phyloP scores from a whole-genome alignment of 2,797 vertebrate species.

The Diplodus sargus region DNA sequence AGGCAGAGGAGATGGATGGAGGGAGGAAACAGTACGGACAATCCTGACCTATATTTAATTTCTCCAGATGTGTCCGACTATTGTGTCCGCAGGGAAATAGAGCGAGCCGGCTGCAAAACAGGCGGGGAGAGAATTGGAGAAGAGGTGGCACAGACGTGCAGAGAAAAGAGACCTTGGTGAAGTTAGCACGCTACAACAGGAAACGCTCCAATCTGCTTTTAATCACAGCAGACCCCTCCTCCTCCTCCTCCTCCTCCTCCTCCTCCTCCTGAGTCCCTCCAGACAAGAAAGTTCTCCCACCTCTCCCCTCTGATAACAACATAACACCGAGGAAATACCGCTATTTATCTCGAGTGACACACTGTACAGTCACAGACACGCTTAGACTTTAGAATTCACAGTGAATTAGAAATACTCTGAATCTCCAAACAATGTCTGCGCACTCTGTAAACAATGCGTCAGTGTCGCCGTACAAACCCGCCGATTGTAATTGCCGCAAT shows the following conservation, averaged over 20 bases:
- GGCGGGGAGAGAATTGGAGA: slow-evolving; percentile 18
- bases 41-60: slow-evolving; percentile 63
- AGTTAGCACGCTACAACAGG: slow-evolving; percentile 88
- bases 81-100: slow-evolving; percentile 61
- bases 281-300: slow-evolving; percentile 64
- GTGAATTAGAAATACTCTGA: neutral
- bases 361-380: slow-evolving; percentile 4
- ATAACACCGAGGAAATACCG: slow-evolving; percentile 13
- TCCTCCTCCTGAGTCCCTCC: slow-evolving; percentile 49
- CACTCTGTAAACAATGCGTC: slow-evolving; percentile 23
- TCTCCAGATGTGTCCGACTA: slow-evolving; percentile 75
- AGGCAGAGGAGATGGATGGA: neutral
- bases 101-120: slow-evolving; percentile 43
- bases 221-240: slow-evolving; percentile 85
- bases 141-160: slow-evolving; percentile 45
- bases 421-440: neutral
- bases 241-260: slow-evolving; percentile 58
- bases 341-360: slow-evolving; percentile 29
- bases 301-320: slow-evolving; percentile 63
- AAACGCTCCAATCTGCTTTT: slow-evolving; percentile 92
- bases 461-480: slow-evolving; percentile 11
- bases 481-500: slow-evolving; percentile 40
- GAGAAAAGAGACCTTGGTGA: slow-evolving; percentile 66
- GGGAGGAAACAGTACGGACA: slow-evolving; percentile 31
- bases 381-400: neutral